Evolutionary conservation across 2,888 invertebrate species (phyloP), one percentile per base, ranked within the genome.

Genomic region (Magallana nippona): DNA sequence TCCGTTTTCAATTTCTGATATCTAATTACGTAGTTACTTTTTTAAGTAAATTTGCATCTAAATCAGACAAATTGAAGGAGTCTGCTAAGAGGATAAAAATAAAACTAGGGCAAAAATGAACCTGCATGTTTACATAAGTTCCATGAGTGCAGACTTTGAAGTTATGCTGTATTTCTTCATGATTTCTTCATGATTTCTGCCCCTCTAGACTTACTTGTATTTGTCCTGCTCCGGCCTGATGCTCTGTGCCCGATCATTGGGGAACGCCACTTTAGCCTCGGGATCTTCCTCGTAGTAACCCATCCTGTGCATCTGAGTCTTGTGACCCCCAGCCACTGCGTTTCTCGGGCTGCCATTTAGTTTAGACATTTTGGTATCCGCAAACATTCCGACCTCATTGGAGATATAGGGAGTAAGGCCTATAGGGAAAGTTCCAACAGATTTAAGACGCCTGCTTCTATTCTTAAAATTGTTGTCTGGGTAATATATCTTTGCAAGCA

Each of bases 381-480:
- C 90, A 88, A 89, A 92, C 89, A 93, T 87, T 5, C 94, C 94
- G 58, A 94, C 94, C 86, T 94, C 94, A 89, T 94, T 94, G 60
- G 91, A 91, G 83, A 94, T 93, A 86, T 92, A 91, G 19, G 94
- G 94, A n/a, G 93, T 93, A 27, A 94, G 90, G 77, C 94, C 94
- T 94, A 83, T 11, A 84, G 84, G 19, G 79, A 63, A 82, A 10
- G 80, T 55, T 3, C 1, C 15, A 60, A 60, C 62, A 19, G 62
- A 71, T 71, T 15, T n/a, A 2, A n/a, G 19, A 19, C 44, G 44
- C 44, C 44, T 44, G 44, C 5, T 44, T 44, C 44, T 44, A 8
- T 44, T 44, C 44, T 44, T 44, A 44, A 44, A 44, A 8, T 44
- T 44, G 44, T 44, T 44, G 3, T 0, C 44, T 44, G 44, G 5